These are phyloP conservation scores for Athetis lepigone DNA, from an alignment of 2,888 invertebrate genomes.

Conservation along the genomic window DNA sequence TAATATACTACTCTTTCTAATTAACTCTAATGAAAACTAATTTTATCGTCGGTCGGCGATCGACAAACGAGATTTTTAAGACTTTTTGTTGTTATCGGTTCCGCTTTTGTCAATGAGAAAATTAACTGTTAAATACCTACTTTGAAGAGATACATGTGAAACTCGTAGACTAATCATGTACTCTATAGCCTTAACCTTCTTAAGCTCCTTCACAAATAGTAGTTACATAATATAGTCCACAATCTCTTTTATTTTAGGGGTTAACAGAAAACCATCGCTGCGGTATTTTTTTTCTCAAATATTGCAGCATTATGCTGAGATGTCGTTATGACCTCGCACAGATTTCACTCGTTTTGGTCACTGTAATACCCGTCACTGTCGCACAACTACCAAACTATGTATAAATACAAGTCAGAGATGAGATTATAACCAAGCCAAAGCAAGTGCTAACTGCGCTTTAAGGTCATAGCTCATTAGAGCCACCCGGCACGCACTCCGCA, in stretches of 20 bases:
- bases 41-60: slow-evolving; percentile 63
- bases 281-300: too few species aligned
- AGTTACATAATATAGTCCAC: neutral
- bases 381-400: neutral
- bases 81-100: slow-evolving; percentile 50
- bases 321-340: too few species aligned
- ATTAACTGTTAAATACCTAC: neutral
- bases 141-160: neutral
- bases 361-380: neutral
- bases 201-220: neutral
- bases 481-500: too few species aligned
- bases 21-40: slow-evolving; percentile 67
- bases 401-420: neutral
- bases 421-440: neutral
- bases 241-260: neutral
- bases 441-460: neutral
- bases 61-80: slow-evolving; percentile 51
- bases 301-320: too few species aligned
- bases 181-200: too few species aligned
- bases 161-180: neutral
- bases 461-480: too few species aligned
- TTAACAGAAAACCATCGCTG: too few species aligned
- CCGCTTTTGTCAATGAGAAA: slow-evolving; percentile 32
- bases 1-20: slow-evolving; percentile 62
- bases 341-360: too few species aligned